Conservation (phyloP, 2,797 vertebrate genomes). For the Garrulus glandarius region DNA sequence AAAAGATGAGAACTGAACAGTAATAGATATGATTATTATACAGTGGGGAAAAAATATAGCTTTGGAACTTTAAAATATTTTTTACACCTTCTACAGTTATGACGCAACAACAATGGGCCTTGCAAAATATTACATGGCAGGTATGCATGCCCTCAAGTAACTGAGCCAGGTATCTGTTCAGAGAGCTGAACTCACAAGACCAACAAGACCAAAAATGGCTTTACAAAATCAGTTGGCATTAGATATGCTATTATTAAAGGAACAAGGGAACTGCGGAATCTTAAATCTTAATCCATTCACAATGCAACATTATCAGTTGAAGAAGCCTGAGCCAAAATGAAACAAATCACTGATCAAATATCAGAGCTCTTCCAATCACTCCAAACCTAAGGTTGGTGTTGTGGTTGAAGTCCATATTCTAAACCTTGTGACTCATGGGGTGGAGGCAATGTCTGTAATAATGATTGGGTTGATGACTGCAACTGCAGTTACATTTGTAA, state of each 20-base stretch:
- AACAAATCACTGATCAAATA: neutral
- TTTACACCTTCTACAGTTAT: neutral
- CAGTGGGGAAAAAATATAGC: neutral
- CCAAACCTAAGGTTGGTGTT: neutral
- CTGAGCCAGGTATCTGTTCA: rapidly evolving
- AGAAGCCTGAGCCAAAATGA: neutral
- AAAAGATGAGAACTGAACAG: neutral
- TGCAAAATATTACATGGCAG: neutral
- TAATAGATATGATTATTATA: neutral
- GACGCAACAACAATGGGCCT: neutral
- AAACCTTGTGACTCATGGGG: neutral
- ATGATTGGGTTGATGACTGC: neutral
- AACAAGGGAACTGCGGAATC: neutral
- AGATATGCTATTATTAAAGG: neutral
- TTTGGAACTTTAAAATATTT: neutral
- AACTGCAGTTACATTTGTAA: neutral
- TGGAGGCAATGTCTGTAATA: neutral
- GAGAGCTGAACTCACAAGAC: neutral
- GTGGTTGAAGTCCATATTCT: neutral
- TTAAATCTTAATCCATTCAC: neutral
- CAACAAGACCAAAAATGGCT: neutral
- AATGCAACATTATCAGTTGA: neutral
- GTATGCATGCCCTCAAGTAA: neutral
- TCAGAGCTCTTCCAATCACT: neutral
- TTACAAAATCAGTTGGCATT: neutral